Conservation (phyloP, 2,888 invertebrate genomes). For the Chrysopilus asiliformis region DNA sequence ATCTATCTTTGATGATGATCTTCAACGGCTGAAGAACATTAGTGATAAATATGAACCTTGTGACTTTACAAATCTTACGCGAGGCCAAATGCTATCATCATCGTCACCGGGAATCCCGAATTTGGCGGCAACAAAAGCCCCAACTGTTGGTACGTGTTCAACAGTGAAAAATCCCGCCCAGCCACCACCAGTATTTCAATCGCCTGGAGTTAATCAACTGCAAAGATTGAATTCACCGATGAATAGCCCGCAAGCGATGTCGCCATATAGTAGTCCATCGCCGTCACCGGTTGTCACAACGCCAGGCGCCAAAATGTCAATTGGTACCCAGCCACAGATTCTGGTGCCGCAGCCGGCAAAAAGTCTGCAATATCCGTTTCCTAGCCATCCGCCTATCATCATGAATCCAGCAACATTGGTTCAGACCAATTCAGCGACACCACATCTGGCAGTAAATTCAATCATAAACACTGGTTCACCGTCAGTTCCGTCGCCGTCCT, state of each 20-base stretch:
- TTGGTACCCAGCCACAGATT: conserved; percentile 4
- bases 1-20: conserved; percentile 92
- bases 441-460: conserved; percentile 17
- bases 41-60: conserved; percentile 66
- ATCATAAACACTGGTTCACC: conserved; percentile 17
- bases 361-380: conserved; percentile 61
- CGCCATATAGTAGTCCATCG: conserved; percentile 35
- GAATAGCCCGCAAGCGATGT: conserved; percentile 36
- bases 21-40: conserved; percentile 79
- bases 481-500: conserved; percentile 10
- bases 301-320: conserved; percentile 4
- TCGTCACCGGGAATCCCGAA: conserved; percentile 30
- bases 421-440: not conserved
- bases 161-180: conserved; percentile 14
- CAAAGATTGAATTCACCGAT: conserved; percentile 33
- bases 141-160: conserved; percentile 19
- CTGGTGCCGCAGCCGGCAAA: conserved; percentile 24
- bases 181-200: conserved; percentile 12
- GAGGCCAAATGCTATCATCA: conserved; percentile 10
- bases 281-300: conserved; percentile 24
- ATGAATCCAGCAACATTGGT: conserved; percentile 28
- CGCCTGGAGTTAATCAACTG: conserved; percentile 17
- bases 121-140: conserved; percentile 29
- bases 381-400: conserved; percentile 54
- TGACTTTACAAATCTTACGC: conserved; percentile 19